Conservation (phyloP, 1,140 invertebrate genomes). For the Marisa cornuarietis region DNA sequence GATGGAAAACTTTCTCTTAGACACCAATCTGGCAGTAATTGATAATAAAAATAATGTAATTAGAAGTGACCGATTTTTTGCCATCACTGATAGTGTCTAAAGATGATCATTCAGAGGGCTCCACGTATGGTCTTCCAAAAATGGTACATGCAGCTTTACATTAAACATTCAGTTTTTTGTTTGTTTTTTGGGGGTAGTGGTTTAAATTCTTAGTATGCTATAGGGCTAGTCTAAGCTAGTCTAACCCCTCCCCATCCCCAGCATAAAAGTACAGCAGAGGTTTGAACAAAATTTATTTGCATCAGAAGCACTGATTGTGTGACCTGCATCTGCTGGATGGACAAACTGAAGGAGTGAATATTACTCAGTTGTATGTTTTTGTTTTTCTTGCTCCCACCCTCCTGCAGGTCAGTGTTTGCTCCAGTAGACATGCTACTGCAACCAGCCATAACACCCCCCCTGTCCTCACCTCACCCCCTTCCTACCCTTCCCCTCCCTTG, state of each 20-base stretch:
- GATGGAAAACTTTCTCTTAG: too few relatives aligned
- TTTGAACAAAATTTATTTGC: not conserved
- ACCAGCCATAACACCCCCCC: not conserved
- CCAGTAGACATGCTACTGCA: constrained; percentile 18
- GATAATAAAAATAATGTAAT: too few relatives aligned
- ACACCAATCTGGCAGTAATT: too few relatives aligned
- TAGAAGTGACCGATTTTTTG: too few relatives aligned
- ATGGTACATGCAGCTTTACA: too few relatives aligned
- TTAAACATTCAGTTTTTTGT: too few relatives aligned
- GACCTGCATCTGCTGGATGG: not conserved
- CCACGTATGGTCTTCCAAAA: too few relatives aligned
- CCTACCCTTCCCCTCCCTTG: not conserved
- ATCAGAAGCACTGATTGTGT: not conserved
- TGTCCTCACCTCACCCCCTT: not conserved
- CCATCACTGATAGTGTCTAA: too few relatives aligned
- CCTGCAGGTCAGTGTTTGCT: constrained; percentile 8
- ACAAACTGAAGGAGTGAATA: not conserved
- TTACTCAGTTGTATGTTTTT: not conserved
- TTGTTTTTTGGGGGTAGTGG: too few relatives aligned
- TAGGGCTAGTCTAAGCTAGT: not conserved
- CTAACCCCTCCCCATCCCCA: not conserved
- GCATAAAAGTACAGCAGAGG: not conserved
- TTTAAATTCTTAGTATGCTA: too few relatives aligned
- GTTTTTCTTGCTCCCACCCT: not conserved
- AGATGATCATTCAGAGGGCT: too few relatives aligned